Evolutionary conservation across 2,888 invertebrate species (phyloP).

Genomic region (Rotaria socialis): DNA sequence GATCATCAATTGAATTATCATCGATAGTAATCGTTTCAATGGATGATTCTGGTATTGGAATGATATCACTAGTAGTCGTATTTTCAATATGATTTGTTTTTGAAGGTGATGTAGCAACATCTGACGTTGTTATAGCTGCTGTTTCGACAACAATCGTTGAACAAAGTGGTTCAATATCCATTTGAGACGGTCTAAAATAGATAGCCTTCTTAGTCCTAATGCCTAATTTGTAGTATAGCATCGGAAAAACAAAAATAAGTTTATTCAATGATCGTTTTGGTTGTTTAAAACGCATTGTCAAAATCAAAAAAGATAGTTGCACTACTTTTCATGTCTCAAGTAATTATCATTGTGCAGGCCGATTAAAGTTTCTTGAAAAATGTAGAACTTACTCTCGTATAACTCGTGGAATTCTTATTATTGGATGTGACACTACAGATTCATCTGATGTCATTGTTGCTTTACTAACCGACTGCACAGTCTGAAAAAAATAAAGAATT

Average conservation of each 20-base stretch:
- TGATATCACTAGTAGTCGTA: background rate
- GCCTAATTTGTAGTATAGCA: too few species aligned
- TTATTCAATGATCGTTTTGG: too few species aligned
- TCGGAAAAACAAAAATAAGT: too few species aligned
- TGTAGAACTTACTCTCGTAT: too few species aligned
- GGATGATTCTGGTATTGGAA: background rate
- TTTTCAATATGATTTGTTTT: too few species aligned
- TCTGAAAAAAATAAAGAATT: background rate
- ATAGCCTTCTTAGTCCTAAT: too few species aligned
- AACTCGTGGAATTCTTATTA: too few species aligned
- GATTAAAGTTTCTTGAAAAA: too few species aligned
- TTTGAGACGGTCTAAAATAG: background rate
- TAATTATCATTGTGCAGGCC: too few species aligned
- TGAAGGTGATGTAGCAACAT: background rate
- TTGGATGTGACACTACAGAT: background rate
- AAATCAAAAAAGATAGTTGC: too few species aligned
- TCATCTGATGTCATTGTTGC: background rate
- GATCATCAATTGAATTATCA: background rate
- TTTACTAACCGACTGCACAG: background rate
- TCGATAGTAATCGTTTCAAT: background rate
- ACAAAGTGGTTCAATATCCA: background rate
- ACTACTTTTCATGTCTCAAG: too few species aligned
- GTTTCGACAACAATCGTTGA: background rate
- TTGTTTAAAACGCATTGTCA: too few species aligned
- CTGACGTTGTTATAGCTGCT: background rate